Evolutionary conservation across 2,797 vertebrate species (phyloP), one percentile per base, ranked within the genome.

Genomic region (Euthynnus affinis): DNA sequence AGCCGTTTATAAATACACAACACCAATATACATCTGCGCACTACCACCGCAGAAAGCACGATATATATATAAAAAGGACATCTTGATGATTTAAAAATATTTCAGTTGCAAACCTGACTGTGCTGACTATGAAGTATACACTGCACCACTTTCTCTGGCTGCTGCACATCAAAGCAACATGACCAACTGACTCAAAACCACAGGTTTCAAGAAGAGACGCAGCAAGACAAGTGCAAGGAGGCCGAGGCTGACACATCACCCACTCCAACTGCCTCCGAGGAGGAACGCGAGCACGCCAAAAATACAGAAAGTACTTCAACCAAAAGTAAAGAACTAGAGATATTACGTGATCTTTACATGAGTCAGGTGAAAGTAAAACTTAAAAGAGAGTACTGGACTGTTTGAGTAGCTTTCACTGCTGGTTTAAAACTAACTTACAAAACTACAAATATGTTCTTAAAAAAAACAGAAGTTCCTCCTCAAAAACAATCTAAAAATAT

Each of bases 91-190:
- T 58, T 25, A 46, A 64, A 81, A 71, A 66, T 13, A 69, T 32
- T 76, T 83, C 25, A 34, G 55, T 67, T 40, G 40, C 68, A 78
- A 84, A 70, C 14, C 20, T 17, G 48, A n/a, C n/a, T n/a, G 29
- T 61, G 56, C n/a, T 13, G 58, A 46, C 48, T 55, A 13, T 57
- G 10, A 74, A 60, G 56, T 12, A 52, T 53, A 68, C 2, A 1
- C 25, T 82, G 84, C 84, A 80, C 25, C 52, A 58, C 56, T 80
- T 81, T 74, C 62, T 72, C 57, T 65, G 72, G 46, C 59, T 74
- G 80, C 69, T 77, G 83, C 83, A 72, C 66, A 81, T 84, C 62
- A 87, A 86, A 73, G 62, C 57, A 60, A 57, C 65, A 66, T 51
- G 15, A 78, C 71, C 70, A 78, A 75, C 53, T 62, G 9, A 55